Percentiles rank a stretch among this genome's conserved stretches.
Evolutionary conservation across 2,113 vertebrate genomes (phyloP).

Genomic region (Chroicocephalus ridibundus): DNA sequence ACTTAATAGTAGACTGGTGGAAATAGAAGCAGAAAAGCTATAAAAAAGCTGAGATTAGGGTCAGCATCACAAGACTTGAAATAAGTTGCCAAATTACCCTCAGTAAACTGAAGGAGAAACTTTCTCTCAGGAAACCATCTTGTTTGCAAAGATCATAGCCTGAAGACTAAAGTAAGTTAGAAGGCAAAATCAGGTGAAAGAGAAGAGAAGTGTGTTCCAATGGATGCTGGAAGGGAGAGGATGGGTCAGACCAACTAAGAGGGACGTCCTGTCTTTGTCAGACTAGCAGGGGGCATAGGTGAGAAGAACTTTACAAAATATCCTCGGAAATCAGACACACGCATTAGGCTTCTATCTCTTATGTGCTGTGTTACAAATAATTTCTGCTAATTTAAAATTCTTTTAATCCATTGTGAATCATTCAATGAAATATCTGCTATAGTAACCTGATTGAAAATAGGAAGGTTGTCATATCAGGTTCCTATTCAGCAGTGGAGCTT

Average conservation of each 20-base stretch:
- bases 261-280: not conserved
- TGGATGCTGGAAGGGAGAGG: not conserved
- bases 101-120: not conserved
- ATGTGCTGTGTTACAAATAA: not conserved
- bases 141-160: not conserved
- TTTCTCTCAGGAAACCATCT: not conserved
- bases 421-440: not conserved
- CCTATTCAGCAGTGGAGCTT: not conserved
- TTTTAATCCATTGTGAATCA: not conserved
- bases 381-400: not conserved
- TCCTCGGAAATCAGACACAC: not conserved
- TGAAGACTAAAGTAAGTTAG: not conserved
- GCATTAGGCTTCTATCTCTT: not conserved
- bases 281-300: not conserved
- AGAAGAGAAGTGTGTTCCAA: not conserved
- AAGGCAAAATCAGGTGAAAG: not conserved
- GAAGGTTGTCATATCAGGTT: not conserved
- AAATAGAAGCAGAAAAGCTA: not conserved
- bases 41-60: not conserved
- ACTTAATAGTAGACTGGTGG: not conserved
- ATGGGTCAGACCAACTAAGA: not conserved
- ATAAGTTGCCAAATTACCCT: not conserved
- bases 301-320: not conserved
- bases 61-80: not conserved
- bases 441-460: not conserved